A percentile compares a stretch with the other conserved stretches of the same genome.
Evolutionary conservation across 2,797 vertebrate species (phyloP).

Genomic region (Linurgus olivaceus): DNA sequence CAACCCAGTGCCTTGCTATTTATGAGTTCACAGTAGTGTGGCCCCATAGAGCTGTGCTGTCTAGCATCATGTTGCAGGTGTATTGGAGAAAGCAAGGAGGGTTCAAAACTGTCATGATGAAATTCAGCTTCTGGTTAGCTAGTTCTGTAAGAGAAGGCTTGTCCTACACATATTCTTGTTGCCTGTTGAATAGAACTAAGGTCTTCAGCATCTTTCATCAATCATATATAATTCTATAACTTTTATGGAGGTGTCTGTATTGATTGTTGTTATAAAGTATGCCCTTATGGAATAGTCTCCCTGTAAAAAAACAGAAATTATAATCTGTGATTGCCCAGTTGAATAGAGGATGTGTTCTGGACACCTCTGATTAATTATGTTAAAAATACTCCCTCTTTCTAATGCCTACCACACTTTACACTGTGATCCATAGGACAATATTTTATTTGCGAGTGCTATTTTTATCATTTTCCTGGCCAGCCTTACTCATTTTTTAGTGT

Average conservation of each 20-base stretch:
- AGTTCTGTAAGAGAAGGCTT: background rate
- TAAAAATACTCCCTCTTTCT: background rate
- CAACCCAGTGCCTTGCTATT: background rate
- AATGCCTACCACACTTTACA: background rate
- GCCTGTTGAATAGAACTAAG: background rate
- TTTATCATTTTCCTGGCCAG: background rate
- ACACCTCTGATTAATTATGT: background rate
- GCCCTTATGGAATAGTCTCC: background rate
- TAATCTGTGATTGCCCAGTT: background rate
- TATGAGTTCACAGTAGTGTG: background rate
- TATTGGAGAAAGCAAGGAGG: background rate
- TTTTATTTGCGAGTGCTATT: background rate
- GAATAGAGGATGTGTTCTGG: background rate
- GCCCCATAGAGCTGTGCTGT: background rate
- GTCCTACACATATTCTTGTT: fast-evolving
- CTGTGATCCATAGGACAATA: background rate
- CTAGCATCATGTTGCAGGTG: background rate
- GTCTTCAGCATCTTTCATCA: background rate
- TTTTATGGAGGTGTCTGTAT: background rate
- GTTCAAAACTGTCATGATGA: background rate
- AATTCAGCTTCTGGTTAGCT: background rate
- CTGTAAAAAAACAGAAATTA: background rate
- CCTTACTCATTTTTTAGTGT: background rate
- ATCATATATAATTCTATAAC: background rate
- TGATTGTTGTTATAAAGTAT: background rate